These are phyloP conservation scores for Saxidomus purpurata DNA, from an alignment of 1,140 invertebrate genomes.

Conservation along the genomic window DNA sequence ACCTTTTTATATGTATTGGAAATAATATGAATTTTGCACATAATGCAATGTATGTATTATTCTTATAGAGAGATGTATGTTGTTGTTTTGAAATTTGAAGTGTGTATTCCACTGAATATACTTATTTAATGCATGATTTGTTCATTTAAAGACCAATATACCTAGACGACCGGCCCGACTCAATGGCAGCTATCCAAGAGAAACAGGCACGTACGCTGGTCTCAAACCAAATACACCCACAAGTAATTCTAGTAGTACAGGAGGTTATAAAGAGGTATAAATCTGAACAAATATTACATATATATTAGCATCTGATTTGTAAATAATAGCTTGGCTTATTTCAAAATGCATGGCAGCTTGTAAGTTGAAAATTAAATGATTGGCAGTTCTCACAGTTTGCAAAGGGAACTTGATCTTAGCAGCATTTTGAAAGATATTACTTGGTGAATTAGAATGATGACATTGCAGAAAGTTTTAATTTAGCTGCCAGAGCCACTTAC, in stretches of 20 bases:
- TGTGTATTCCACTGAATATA: no score
- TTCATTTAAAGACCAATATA: constrained; percentile 43
- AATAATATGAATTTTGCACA: no score
- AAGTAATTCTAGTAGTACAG: constrained; percentile 53
- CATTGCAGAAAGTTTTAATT: no score
- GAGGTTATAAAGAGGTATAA: constrained; percentile 64
- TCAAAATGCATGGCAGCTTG: neutral
- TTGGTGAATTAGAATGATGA: no score
- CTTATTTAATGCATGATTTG: constrained; percentile 38
- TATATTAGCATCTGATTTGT: neutral
- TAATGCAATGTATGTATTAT: no score
- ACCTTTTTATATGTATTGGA: no score
- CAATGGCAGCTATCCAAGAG: constrained; percentile 71
- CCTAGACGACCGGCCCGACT: constrained; percentile 65
- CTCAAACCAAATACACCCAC: constrained; percentile 57
- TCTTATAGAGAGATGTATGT: neutral
- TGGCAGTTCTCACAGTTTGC: no score
- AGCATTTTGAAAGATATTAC: no score
- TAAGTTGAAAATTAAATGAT: neutral
- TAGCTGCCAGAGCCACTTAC: no score
- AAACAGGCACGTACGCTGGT: constrained; percentile 55
- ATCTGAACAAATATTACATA: neutral
- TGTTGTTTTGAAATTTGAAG: neutral
- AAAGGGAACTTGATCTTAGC: no score
- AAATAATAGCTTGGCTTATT: neutral